Evolutionary conservation across 2,113 vertebrate genomes (phyloP).

Genomic region (Cygnus buccinator): DNA sequence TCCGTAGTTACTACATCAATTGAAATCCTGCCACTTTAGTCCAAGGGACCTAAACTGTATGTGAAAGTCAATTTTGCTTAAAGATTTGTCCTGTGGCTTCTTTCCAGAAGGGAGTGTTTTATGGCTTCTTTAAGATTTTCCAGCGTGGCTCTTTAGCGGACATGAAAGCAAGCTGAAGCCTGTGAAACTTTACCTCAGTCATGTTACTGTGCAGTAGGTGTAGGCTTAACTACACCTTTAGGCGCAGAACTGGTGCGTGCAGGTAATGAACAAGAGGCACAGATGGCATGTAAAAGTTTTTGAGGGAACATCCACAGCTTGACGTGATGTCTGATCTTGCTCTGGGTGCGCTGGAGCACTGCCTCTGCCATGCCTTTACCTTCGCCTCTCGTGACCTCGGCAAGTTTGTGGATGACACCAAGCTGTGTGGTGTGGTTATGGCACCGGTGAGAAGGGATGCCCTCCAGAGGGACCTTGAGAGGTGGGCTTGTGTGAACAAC

Average conservation of each 20-base stretch:
- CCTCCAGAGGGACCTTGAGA: background rate
- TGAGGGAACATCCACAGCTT: background rate
- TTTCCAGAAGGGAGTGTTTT: conserved; percentile 49
- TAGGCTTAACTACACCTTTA: background rate
- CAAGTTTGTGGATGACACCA: background rate
- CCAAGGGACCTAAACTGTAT: conserved; percentile 20
- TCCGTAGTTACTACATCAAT: conserved; percentile 4
- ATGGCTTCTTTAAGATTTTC: conserved; percentile 51
- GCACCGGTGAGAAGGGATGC: background rate
- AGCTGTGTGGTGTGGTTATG: background rate
- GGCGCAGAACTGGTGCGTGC: conserved; percentile 7
- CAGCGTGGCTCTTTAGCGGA: conserved; percentile 35
- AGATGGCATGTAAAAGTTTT: conserved; percentile 19
- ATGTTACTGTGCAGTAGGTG: background rate
- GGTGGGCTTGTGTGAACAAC: background rate
- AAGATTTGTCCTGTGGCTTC: conserved; percentile 43
- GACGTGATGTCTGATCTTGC: background rate
- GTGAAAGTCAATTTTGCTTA: conserved; percentile 41
- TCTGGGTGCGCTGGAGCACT: background rate
- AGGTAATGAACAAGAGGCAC: background rate
- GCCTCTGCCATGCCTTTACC: background rate
- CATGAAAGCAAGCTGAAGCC: conserved; percentile 16
- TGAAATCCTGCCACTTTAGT: conserved; percentile 33
- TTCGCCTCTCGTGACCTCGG: background rate
- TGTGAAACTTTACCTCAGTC: background rate